phyloP scores from a whole-genome alignment of 2,888 invertebrate genomes.

The Argyresthia goedartella region DNA sequence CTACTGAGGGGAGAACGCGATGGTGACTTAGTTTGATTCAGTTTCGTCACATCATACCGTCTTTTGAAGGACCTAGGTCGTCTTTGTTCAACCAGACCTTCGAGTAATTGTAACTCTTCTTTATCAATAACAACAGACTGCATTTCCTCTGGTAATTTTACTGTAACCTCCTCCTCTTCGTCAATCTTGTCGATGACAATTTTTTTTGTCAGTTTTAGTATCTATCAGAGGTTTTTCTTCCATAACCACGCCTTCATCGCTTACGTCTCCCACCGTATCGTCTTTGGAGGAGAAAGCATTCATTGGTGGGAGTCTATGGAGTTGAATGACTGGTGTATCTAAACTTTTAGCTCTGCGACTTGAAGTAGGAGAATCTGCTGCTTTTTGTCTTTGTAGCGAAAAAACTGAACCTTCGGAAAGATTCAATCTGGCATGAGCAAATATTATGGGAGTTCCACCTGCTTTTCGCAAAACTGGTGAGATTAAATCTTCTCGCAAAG shows the following conservation, averaged over 20 bases:
- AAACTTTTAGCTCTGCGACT: conserved; percentile 86
- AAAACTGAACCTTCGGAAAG: conserved; percentile 88
- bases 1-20: conserved; percentile 58
- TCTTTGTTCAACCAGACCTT: conserved; percentile 63
- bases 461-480: conserved; percentile 79
- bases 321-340: conserved; percentile 85
- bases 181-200: conserved; percentile 47
- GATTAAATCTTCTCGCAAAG: conserved; percentile 76
- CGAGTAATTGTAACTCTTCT: conserved; percentile 68
- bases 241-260: conserved; percentile 74
- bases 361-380: conserved; percentile 79
- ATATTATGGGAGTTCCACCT: conserved; percentile 82
- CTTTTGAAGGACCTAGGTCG: conserved; percentile 64
- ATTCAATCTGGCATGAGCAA: conserved; percentile 84
- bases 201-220: conserved; percentile 41
- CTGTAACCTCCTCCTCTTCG: conserved; percentile 68
- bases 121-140: conserved; percentile 66
- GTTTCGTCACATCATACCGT: conserved; percentile 52
- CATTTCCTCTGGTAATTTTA: conserved; percentile 40
- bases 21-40: conserved; percentile 48
- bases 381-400: conserved; percentile 81
- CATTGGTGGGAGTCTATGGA: conserved; percentile 83
- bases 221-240: conserved; percentile 71
- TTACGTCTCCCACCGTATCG: conserved; percentile 84
- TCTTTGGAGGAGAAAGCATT: conserved; percentile 92